Conservation (phyloP, 2,113 vertebrate species). For the Antechinus stuartii region DNA sequence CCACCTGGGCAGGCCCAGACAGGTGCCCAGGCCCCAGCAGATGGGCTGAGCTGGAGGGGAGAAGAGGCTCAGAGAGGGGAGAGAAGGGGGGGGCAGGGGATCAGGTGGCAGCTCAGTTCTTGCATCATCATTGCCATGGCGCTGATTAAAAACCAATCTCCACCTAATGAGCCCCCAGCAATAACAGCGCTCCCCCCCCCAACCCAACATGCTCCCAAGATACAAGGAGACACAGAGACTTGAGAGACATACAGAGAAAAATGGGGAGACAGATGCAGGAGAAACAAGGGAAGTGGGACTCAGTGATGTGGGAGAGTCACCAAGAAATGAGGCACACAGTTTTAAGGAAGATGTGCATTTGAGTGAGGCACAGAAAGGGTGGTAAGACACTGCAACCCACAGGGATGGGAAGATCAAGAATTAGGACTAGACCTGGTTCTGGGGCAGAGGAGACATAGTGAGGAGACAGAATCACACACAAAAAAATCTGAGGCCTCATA, state of each 20-base stretch:
- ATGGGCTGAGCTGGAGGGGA: conserved; percentile 80
- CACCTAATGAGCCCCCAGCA: conserved; percentile 82
- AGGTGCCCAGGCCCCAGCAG: conserved; percentile 77
- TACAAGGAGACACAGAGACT: conserved; percentile 49
- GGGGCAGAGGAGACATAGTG: not conserved
- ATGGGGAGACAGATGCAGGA: not conserved
- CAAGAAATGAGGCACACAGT: not conserved
- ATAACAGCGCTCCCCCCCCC: conserved; percentile 62
- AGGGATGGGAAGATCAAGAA: not conserved
- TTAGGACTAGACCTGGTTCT: not conserved
- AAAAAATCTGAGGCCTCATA: not conserved
- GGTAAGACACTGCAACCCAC: not conserved
- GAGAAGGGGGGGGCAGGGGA: conserved; percentile 75
- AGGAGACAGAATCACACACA: not conserved
- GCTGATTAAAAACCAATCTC: conserved; percentile 84
- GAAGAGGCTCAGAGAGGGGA: conserved; percentile 71
- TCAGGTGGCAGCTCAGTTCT: conserved; percentile 82
- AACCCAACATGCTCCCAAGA: conserved; percentile 69
- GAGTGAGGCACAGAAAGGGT: not conserved
- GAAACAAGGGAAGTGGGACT: conserved; percentile 1
- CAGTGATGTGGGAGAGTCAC: not conserved
- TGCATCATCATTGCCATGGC: conserved; percentile 83
- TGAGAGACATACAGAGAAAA: conserved; percentile 18
- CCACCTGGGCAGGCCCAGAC: conserved; percentile 81
- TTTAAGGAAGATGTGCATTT: not conserved